Evolutionary conservation across 2,113 vertebrate species (phyloP).

Genomic region (Chamaea fasciata): DNA sequence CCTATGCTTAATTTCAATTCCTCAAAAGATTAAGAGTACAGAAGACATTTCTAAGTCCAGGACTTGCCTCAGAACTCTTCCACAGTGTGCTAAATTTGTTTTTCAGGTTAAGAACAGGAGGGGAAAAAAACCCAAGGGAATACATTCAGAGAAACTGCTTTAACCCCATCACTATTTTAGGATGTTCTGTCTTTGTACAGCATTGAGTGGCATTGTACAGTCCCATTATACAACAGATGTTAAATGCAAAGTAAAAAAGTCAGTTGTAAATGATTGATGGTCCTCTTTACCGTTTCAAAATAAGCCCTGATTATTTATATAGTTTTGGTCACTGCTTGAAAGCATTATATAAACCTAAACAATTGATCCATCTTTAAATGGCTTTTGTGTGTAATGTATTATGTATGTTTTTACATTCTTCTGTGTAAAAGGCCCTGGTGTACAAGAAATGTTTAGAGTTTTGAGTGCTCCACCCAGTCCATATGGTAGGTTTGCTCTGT

Average conservation of each 20-base stretch:
- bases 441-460: slow-evolving; percentile 64
- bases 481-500: slow-evolving; percentile 75
- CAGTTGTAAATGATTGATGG: slow-evolving; percentile 83
- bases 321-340: slow-evolving; percentile 75
- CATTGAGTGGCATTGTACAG: slow-evolving; percentile 62
- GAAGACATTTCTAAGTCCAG: background rate
- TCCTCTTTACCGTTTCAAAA: slow-evolving; percentile 75
- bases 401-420: slow-evolving; percentile 74
- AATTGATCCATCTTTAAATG: slow-evolving; percentile 75
- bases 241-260: slow-evolving; percentile 78
- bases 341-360: slow-evolving; percentile 78
- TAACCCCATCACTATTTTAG: slow-evolving; percentile 57
- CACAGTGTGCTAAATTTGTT: background rate
- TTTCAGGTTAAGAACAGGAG: background rate
- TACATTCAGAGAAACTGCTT: slow-evolving; percentile 50
- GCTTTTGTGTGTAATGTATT: slow-evolving; percentile 70
- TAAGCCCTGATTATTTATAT: slow-evolving; percentile 80
- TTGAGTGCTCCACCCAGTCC: slow-evolving; percentile 69
- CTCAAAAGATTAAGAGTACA: background rate
- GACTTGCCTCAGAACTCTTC: background rate
- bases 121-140: background rate
- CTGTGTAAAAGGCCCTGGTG: slow-evolving; percentile 57
- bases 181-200: slow-evolving; percentile 51
- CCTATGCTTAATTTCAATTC: background rate
- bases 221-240: slow-evolving; percentile 74